Evolutionary conservation across 2,797 vertebrate species (phyloP), one percentile per base, ranked within the genome.

Genomic region (Coranthus polyacanthus): DNA sequence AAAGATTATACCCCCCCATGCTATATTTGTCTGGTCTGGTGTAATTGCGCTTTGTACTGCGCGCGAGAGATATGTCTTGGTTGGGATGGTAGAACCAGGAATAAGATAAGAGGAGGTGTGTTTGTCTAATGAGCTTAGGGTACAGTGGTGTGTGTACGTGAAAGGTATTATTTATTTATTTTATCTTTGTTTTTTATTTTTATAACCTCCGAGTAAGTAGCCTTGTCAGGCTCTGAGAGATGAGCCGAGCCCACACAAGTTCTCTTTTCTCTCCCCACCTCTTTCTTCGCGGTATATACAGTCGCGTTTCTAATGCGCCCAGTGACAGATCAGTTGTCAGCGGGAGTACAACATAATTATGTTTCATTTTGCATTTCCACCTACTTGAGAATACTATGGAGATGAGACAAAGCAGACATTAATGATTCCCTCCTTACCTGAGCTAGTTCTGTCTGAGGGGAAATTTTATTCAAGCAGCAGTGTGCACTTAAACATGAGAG

Each of bases 241-340:
- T 89, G 84, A 90, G 82, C 77, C 26, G 3, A 68, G 79, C 78
- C 84, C 87, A 88, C 88, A 89, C 88, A 82, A 56, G 58, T 72
- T 66, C 62, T 58, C 42, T 11, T 36, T 49, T 41, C 29, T 53
- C 44, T 59, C 21, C 24, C 49, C 61, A 20, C 62, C 53, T 53
- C 47, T 67, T 57, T 54, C 72, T 69, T 72, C 50, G 44, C 53
- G 4, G 47, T 49, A 59, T 34, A 57, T 55, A 71, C 65, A 61
- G 67, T 41, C 16, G 42, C 71, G 71, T 71, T 85, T 78, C 68
- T 83, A 79, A 75, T 75, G 62, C 57, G 34, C 79, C 49, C 0
- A 34, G 81, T 88, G 90, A 92, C 89, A 79, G 86, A 92, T 89
- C 68, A 76, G 82, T 88, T 87, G 87, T 90, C 91, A 89, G 60